Percentiles rank a stretch among this genome's conserved stretches.
Conservation (phyloP, 2,113 vertebrate species). For the Elgaria multicarinata region DNA sequence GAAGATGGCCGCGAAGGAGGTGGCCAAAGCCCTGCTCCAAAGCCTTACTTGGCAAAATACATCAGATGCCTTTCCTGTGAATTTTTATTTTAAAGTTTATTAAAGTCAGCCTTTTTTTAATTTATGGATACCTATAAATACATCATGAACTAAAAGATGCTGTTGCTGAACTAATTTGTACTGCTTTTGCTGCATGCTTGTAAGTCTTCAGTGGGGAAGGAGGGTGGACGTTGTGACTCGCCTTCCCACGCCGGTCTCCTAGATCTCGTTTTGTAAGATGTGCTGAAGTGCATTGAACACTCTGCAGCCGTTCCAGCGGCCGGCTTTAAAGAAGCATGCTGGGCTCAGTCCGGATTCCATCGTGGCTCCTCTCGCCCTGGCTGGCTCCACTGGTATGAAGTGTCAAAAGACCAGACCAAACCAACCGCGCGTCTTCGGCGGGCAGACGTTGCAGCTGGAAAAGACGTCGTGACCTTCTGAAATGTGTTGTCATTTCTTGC, state of each 20-base stretch:
- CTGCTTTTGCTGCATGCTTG: not conserved
- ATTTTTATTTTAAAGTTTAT: slow-evolving; percentile 66
- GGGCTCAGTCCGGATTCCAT: not conserved
- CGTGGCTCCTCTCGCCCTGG: accelerated
- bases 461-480: slow-evolving; percentile 12
- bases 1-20: slow-evolving; percentile 64
- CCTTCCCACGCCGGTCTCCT: not conserved
- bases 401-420: not conserved
- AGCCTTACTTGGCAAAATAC: slow-evolving; percentile 78
- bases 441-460: not conserved
- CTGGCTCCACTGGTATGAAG: not conserved
- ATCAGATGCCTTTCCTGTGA: slow-evolving; percentile 76
- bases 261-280: accelerated
- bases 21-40: slow-evolving; percentile 65
- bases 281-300: accelerated
- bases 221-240: not conserved
- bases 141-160: not conserved
- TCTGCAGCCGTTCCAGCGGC: not conserved
- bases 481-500: not conserved
- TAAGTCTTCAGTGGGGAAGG: not conserved
- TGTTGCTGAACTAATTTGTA: not conserved
- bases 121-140: slow-evolving; percentile 52
- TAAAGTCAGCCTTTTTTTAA: slow-evolving; percentile 37
- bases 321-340: accelerated
- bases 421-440: not conserved